These are phyloP conservation scores for Embidobia sp. DNA, from an alignment of 2,888 invertebrate species.

Conservation along the genomic window DNA sequence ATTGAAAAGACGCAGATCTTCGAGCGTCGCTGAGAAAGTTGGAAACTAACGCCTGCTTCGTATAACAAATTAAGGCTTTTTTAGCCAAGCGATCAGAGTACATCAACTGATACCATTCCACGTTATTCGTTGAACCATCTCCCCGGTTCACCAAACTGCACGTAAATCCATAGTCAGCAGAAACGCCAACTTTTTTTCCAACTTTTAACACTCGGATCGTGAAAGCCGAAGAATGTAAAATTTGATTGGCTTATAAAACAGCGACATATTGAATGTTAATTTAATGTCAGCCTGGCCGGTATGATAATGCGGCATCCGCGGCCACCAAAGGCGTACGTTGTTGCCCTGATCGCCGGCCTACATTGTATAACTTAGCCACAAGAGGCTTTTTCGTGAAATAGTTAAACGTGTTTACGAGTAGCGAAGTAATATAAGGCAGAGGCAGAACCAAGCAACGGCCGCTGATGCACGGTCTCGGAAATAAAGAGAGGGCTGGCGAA, in stretches of 20 bases:
- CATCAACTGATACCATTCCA: too few relatives aligned
- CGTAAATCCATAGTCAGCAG: too few relatives aligned
- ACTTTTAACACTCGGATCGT: conserved; percentile 15
- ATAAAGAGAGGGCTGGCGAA: conserved; percentile 67
- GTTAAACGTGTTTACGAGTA: conserved; percentile 69
- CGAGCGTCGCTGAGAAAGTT: too few relatives aligned
- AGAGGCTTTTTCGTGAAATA: conserved; percentile 53
- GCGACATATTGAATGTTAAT: conserved; percentile 29
- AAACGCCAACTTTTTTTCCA: conserved; percentile 20
- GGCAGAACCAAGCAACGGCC: conserved; percentile 36
- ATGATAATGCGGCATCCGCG: too few relatives aligned
- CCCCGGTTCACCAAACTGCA: too few relatives aligned
- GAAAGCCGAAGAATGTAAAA: conserved; percentile 20
- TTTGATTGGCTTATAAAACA: conserved; percentile 36
- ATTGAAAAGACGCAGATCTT: too few relatives aligned
- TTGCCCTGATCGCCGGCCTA: too few relatives aligned
- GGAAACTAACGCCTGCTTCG: too few relatives aligned
- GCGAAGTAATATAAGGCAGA: conserved; percentile 68
- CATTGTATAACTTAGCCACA: conserved; percentile 56
- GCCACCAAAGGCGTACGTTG: too few relatives aligned
- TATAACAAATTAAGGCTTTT: too few relatives aligned
- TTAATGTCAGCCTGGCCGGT: conserved; percentile 7
- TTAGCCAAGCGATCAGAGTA: too few relatives aligned
- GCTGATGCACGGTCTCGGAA: conserved; percentile 65
- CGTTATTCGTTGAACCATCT: too few relatives aligned